Evolutionary conservation across 2,888 invertebrate genomes (phyloP).

Genomic region (Trichogramma dendrolimi): DNA sequence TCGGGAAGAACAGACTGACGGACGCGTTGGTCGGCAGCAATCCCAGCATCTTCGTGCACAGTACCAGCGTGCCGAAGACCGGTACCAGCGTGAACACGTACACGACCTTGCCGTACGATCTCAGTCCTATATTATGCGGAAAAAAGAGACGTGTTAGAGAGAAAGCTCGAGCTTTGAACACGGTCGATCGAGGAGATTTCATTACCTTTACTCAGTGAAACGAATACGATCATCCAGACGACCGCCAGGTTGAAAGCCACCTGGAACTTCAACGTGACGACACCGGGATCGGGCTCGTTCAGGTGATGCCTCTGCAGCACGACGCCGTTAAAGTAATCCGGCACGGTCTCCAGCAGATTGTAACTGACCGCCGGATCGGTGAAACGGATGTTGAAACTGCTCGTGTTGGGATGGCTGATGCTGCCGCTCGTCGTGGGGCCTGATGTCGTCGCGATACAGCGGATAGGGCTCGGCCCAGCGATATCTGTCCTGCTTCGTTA

Average conservation of each 20-base stretch:
- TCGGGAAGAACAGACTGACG: constrained; percentile 69
- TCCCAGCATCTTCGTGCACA: constrained; percentile 73
- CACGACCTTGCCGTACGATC: constrained; percentile 79
- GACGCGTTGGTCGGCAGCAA: constrained; percentile 62
- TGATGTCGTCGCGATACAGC: constrained; percentile 63
- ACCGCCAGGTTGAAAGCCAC: constrained; percentile 85
- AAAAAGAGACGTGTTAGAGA: not conserved
- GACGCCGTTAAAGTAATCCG: constrained; percentile 80
- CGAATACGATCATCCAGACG: constrained; percentile 85
- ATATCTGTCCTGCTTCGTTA: constrained; percentile 72
- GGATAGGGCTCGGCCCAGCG: constrained; percentile 76
- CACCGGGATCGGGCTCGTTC: constrained; percentile 54
- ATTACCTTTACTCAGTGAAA: constrained; percentile 76
- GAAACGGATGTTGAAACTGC: constrained; percentile 36
- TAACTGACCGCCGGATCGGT: constrained; percentile 44
- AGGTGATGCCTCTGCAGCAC: constrained; percentile 67
- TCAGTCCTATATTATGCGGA: constrained; percentile 57
- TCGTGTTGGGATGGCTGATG: constrained; percentile 20
- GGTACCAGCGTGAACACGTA: constrained; percentile 76
- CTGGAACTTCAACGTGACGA: constrained; percentile 71
- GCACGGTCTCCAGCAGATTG: constrained; percentile 70
- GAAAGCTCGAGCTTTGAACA: not conserved
- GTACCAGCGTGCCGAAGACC: constrained; percentile 68
- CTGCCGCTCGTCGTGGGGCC: constrained; percentile 42
- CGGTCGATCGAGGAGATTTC: not conserved